Evolutionary conservation across 2,888 invertebrate genomes (phyloP).

Genomic region (Rhogogaster chlorosoma): DNA sequence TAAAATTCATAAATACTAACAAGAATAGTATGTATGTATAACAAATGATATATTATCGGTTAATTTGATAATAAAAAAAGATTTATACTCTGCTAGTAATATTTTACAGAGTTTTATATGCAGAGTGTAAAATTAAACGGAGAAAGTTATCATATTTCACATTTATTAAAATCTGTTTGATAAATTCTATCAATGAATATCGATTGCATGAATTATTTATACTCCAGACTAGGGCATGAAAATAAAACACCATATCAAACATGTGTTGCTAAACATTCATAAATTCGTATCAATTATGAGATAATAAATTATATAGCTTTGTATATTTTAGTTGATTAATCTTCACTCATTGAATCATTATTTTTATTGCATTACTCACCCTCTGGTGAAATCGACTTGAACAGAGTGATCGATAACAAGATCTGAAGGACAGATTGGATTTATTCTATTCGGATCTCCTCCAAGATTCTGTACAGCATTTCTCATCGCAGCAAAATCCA

Average conservation of each 20-base stretch:
- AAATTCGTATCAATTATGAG: not conserved
- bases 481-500: conserved; percentile 99
- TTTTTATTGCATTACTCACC: conserved; percentile 77
- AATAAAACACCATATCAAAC: conserved; percentile 1
- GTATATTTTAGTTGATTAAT: not conserved
- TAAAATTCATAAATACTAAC: not conserved
- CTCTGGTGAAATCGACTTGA: conserved; percentile 95
- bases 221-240: not conserved
- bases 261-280: not conserved
- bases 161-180: conserved; percentile 33
- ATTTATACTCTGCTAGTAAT: not conserved
- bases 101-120: not conserved
- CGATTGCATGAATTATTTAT: conserved; percentile 18
- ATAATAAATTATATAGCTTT: not conserved
- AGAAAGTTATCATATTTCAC: not conserved
- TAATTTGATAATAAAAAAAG: conserved; percentile 41
- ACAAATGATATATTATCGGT: not conserved
- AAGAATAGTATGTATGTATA: not conserved
- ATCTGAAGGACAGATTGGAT: conserved; percentile 98
- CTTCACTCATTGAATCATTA: conserved; percentile 10
- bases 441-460: conserved; percentile 95
- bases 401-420: conserved; percentile 99
- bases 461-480: conserved; percentile 94
- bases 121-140: not conserved
- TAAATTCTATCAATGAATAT: conserved; percentile 34